A percentile compares a stretch with the other conserved stretches of the same genome.
These are phyloP conservation scores for Selene dorsalis DNA, from an alignment of 2,797 vertebrate species.

Conservation along the genomic window DNA sequence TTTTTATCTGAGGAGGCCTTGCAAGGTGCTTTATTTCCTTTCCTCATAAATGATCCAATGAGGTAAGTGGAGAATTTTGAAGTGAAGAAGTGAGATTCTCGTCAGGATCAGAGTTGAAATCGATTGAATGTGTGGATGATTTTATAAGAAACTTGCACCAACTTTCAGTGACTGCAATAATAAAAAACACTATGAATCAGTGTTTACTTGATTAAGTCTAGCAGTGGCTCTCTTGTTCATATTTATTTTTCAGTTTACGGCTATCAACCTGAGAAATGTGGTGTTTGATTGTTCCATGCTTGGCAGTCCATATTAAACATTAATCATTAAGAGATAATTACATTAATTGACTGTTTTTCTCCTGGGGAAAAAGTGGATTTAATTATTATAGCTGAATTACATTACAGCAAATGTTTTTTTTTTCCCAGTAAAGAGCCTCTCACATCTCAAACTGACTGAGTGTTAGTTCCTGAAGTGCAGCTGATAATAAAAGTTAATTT, in stretches of 20 bases:
- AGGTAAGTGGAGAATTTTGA: neutral
- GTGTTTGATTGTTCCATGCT: neutral
- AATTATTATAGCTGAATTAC: conserved; percentile 3
- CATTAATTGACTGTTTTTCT: neutral
- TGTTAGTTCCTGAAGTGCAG: neutral
- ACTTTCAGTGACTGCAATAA: neutral
- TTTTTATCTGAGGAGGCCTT: neutral
- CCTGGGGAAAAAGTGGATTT: neutral
- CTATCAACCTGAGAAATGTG: neutral
- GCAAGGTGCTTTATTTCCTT: neutral
- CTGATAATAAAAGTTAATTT: neutral
- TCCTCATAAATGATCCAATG: neutral
- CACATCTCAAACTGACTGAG: no score
- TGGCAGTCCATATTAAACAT: neutral
- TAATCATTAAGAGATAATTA: conserved; percentile 8
- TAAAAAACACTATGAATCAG: neutral
- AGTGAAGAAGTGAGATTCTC: neutral
- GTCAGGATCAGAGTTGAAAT: neutral
- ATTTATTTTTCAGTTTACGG: neutral
- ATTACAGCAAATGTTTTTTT: conserved; percentile 1
- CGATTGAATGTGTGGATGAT: neutral
- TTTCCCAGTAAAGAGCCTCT: no score
- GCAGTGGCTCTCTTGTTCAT: neutral
- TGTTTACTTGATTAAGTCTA: conserved; percentile 1
- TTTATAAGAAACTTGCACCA: neutral